Evolutionary conservation across 2,797 vertebrate genomes (phyloP), one percentile per base, ranked within the genome.

Genomic region (Miichthys miiuy): DNA sequence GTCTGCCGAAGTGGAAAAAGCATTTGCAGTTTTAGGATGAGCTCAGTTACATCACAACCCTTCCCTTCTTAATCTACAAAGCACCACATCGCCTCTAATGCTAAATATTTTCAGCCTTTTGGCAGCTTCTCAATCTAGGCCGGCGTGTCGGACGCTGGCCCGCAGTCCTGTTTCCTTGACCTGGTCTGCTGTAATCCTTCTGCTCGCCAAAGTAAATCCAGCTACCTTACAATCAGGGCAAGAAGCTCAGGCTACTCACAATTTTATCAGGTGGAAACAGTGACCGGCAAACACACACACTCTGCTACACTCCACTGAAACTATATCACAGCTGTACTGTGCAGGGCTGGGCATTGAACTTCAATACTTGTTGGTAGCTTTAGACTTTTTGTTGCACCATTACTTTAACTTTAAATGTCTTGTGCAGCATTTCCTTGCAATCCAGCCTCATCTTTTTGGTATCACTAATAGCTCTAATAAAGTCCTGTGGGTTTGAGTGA

Each of bases 101-200:
- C 55, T 23, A 63, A 70, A 52, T 69, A 55, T 77, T 80, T 79
- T 34, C 20, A 72, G 79, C 14, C 55, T 18, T 38, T 46, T 80
- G 82, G 83, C 83, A 55, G 65, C 69, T 52, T 48, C 65, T 82
- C 52, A 52, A 55, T 86, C 56, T 68, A 58, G 85, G 75, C 71
- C 52, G 51, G 41, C 46, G 84, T 85, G 72, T 78, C 74, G 74
- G 75, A 80, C 25, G 13, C 30, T 77, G 85, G 81, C 80, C 25
- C 0, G 20, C 71, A 27, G 71, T 46, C 48, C 44, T 20, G 62
- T 83, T 81, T 77, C 76, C 61, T 75, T 68, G 60, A 87, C 81
- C 80, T 3, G 47, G 25, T 68, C 70, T 14, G 61, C 55, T 23
- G 38, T 88, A 88, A 91, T 91, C 88, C 81, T 38, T 82, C 72